Base-by-base conservation (phyloP, 2,888 invertebrate species). In the Drosophila aldrichi region DNA sequence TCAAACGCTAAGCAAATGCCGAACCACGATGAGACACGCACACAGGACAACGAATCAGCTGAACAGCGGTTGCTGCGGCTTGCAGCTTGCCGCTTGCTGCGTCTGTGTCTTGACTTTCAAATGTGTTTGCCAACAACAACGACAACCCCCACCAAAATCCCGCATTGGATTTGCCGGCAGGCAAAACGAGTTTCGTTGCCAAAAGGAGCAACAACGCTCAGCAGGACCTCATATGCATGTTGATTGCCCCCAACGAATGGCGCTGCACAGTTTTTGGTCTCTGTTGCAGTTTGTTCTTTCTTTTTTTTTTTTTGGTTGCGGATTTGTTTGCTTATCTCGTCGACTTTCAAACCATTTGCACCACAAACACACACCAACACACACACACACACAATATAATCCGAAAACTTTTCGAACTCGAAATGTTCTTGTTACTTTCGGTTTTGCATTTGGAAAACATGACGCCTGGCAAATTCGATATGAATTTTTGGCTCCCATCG, bases 1-100 rank as follows among this genome's bases (percentile, higher is more conserved):
- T 86, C 85, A 86, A 87, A 87, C 72, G 73, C 72, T 64, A 66
- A 70, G 69, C 72, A 71, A 77, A 70, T 60, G 70, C 76, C 69
- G 29, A 46, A 29, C 64, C 38, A 38, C 25, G 25, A 20, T 16
- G 18, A 32, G 20, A 16, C 38, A 25, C 52, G 38, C 52, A 38
- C 52, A 52, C 25, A 38, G 54, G 40, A 25, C 38, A 40, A n/a
- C 16, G 54, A 51, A 36, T 20, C 29, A 36, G n/a, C 32, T 34
- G 44, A 51, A 34, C 71, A 59, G 64, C 58, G 54, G 71, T 55
- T 72, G 67, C 51, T 67, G 68, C 20, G 74, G 74, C 51, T 48
- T 25, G 25, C 43, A 43, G 10, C 48, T 18, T 40, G 72, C 58
- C 51, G 52, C 57, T 34, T 46, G 32, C 48, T 32, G 63, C 40